Evolutionary conservation across 2,888 invertebrate genomes (phyloP), one percentile per base, ranked within the genome.

Genomic region (Hermaeophaga mercurialis): DNA sequence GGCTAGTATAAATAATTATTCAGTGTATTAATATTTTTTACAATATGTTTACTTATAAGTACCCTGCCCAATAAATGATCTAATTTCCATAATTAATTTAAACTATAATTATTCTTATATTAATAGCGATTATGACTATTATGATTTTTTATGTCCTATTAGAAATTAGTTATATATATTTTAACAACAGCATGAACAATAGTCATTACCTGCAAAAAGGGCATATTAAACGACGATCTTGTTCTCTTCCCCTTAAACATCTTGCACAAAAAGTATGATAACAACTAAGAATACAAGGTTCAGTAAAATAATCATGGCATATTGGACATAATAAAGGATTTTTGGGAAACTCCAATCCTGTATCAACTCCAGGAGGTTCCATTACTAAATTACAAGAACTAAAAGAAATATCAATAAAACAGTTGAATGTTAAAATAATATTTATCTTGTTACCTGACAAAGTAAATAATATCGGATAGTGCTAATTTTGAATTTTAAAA

Each of bases 231-330:
- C 84, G 82, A 48, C 82, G 80, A 68, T 87, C 86, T 48, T 82
- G 79, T 59, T 83, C 82, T 59, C 84, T 78, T 36, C 84, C 85
- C 44, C 83, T 80, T 58, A 88, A 74, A 74, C 88, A 88, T 56
- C 83, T 78, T 19, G 84, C 80, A 75, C 88, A 88, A 75, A 87
- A 87, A 39, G 86, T 86, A 73, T 88, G 88, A 72, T 84, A 88
- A 73, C 88, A 88, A 60, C 81, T 80, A 39, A 88, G 77, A 46
- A 88, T 81, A 66, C 87, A 85, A 1, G 88, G 88, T 66, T 88
- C 87, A 50, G 80, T 82, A 72, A 83, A 87, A 67, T 86, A 86
- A 70, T 86, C 85, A 68, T 85, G 84, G 71, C 88, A 88, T 64
- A 87, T 78, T 57, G 83, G 83, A 71, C 88, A 88, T 45, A 85